Evolutionary conservation across 2,888 invertebrate species (phyloP).

Genomic region (Temnothorax rugatulus): DNA sequence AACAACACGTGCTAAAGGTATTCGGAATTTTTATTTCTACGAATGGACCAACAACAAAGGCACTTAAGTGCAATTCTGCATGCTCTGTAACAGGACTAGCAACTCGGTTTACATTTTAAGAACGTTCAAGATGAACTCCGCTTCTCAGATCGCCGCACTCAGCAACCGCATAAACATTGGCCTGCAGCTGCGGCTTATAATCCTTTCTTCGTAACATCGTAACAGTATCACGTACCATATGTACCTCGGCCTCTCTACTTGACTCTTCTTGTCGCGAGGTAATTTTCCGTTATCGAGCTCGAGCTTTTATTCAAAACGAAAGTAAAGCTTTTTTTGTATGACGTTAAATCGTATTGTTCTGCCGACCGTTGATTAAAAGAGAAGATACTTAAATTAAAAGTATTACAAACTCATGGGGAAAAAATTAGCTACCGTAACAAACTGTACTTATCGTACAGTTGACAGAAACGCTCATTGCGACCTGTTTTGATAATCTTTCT

Average conservation of each 20-base stretch:
- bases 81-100: constrained; percentile 18
- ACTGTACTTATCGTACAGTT: background rate
- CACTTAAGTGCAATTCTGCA: constrained; percentile 2
- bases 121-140: constrained; percentile 67
- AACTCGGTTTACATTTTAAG: constrained; percentile 76
- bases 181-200: constrained; percentile 69
- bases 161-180: constrained; percentile 70
- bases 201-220: constrained; percentile 69
- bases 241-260: constrained; percentile 25
- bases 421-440: no score
- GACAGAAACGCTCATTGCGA: background rate
- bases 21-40: constrained; percentile 23
- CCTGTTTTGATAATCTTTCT: constrained; percentile 6
- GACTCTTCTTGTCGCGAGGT: background rate
- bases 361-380: background rate
- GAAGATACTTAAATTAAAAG: background rate
- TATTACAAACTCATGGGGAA: background rate
- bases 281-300: constrained; percentile 2
- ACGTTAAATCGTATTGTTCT: constrained; percentile 7
- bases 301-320: background rate
- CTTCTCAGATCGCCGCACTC: constrained; percentile 78
- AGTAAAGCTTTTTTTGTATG: background rate
- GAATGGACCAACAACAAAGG: constrained; percentile 24
- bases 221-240: constrained; percentile 59
- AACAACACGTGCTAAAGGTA: background rate